These are phyloP conservation scores for Electrona antarctica DNA, from an alignment of 2,113 vertebrate genomes.

Conservation along the genomic window DNA sequence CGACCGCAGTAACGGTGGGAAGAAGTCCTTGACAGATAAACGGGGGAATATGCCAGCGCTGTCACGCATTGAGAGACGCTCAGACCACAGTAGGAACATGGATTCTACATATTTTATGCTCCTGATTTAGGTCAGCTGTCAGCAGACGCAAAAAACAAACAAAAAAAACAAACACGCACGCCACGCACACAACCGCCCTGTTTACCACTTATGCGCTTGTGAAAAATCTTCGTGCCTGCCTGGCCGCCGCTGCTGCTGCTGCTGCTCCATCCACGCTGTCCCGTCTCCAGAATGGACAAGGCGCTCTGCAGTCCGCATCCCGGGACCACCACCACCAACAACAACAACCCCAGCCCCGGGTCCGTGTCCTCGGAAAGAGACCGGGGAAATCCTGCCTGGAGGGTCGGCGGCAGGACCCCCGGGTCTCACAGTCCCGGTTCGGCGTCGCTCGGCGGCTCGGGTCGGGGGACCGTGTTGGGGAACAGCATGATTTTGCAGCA, in stretches of 20 bases:
- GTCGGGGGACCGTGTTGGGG: constrained; percentile 64
- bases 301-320: constrained; percentile 66
- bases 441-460: constrained; percentile 75
- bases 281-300: constrained; percentile 75
- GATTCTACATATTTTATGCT: constrained; percentile 27
- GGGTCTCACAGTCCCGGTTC: constrained; percentile 82
- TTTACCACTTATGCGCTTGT: constrained; percentile 58
- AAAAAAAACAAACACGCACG: too few relatives aligned
- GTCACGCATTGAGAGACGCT: constrained; percentile 44
- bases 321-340: constrained; percentile 58
- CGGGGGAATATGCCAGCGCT: constrained; percentile 61
- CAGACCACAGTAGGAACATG: constrained; percentile 30
- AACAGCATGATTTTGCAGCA: constrained; percentile 69
- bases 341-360: constrained; percentile 44
- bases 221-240: constrained; percentile 27
- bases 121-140: constrained; percentile 38
- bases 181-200: background rate
- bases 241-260: constrained; percentile 10
- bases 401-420: constrained; percentile 60
- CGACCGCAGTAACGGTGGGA: constrained; percentile 45
- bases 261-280: constrained; percentile 56
- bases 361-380: constrained; percentile 53
- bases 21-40: constrained; percentile 14
- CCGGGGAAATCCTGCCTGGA: constrained; percentile 64
- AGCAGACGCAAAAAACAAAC: background rate